phyloP scores from a whole-genome alignment of 37 sponge, comb jelly and placozoan species.

The Diacarnus erythraeanus region DNA sequence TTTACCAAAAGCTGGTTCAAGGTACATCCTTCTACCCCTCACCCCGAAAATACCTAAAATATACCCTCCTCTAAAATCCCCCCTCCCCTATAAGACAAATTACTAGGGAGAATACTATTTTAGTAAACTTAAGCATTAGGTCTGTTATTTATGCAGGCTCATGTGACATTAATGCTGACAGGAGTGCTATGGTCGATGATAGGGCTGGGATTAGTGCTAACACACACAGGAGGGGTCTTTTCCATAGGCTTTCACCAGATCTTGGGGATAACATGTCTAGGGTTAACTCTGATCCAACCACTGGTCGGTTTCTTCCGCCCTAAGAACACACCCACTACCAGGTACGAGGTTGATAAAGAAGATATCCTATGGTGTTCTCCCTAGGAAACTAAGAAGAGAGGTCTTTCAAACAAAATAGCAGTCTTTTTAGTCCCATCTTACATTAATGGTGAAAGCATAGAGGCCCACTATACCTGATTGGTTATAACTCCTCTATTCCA shows the following conservation, averaged over 20 bases:
- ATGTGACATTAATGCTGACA: slow-evolving; percentile 37
- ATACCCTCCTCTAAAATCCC: too few species aligned
- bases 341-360: slow-evolving; percentile 10
- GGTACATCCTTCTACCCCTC: slow-evolving; percentile 31
- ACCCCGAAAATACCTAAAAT: too few species aligned
- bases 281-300: slow-evolving; percentile 2
- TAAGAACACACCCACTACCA: not conserved
- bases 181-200: slow-evolving; percentile 15
- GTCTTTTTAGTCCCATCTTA: too few species aligned
- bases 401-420: too few species aligned
- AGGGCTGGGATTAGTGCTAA: slow-evolving; percentile 39
- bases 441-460: too few species aligned
- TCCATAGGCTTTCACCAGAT: slow-evolving; percentile 47
- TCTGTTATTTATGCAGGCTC: slow-evolving; percentile 25
- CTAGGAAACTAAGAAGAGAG: too few species aligned
- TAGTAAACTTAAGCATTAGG: slow-evolving; percentile 4
- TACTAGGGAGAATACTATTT: too few species aligned
- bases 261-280: slow-evolving; percentile 17
- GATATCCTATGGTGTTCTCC: too few species aligned
- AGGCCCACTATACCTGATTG: too few species aligned
- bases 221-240: slow-evolving; percentile 48
- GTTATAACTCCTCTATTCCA: too few species aligned
- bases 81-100: too few species aligned
- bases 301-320: slow-evolving; percentile 19
- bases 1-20: slow-evolving; percentile 44